phyloP scores from a whole-genome alignment of 1,140 invertebrate species.

The Caerostris darwini region DNA sequence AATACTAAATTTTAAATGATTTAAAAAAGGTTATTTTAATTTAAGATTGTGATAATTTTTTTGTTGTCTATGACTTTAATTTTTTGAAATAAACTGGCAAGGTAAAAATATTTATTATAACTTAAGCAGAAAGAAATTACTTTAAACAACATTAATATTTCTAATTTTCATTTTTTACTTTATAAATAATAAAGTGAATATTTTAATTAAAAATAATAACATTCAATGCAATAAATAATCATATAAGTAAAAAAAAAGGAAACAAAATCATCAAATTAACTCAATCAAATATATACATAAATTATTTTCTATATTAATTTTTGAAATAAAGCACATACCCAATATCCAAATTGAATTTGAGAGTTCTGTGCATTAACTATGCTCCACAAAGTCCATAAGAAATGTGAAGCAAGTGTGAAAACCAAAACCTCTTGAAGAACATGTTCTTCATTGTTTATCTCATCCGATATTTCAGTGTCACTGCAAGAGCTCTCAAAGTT shows the following conservation, averaged over 20 bases:
- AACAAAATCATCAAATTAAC: not conserved
- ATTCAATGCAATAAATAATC: no score
- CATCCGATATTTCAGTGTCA: slow-evolving; percentile 79
- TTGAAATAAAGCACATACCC: slow-evolving; percentile 84
- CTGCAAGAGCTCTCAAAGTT: slow-evolving; percentile 56
- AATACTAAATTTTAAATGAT: no score
- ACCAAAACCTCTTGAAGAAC: slow-evolving; percentile 90
- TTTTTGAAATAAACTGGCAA: no score
- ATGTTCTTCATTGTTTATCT: slow-evolving; percentile 81
- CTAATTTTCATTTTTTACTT: no score
- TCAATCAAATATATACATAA: not conserved
- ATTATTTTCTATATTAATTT: not conserved
- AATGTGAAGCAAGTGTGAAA: slow-evolving; percentile 93
- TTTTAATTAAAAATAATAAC: no score
- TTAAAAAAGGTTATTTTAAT: no score
- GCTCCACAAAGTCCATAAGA: slow-evolving; percentile 96
- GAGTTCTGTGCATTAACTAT: slow-evolving; percentile 93
- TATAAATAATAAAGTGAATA: no score
- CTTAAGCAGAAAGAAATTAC: no score
- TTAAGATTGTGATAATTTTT: no score
- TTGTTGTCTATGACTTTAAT: no score
- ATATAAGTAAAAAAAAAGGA: not conserved
- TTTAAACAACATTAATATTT: no score
- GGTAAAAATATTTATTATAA: no score
- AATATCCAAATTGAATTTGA: slow-evolving; percentile 96